Conservation (phyloP, 2,797 vertebrate species). For the Melanotaenia trifasciata region DNA sequence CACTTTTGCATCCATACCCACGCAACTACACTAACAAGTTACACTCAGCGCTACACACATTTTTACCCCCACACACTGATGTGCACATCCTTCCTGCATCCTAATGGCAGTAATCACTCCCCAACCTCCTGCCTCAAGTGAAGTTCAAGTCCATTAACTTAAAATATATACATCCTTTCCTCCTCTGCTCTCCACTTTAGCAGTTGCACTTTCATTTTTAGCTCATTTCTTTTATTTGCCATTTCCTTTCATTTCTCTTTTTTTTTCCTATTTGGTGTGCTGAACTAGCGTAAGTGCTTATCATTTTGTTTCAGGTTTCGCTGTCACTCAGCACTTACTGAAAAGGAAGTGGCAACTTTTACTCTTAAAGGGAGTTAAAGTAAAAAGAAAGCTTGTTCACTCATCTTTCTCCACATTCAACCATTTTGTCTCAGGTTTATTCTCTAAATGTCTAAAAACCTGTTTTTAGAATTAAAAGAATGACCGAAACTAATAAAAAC, state of each 20-base stretch:
- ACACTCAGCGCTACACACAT: constrained; percentile 6
- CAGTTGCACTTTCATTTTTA: constrained; percentile 52
- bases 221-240: constrained; percentile 35
- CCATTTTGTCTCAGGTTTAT: background rate
- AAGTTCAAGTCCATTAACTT: constrained; percentile 76
- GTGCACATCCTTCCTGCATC: constrained; percentile 38
- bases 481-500: no score
- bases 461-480: no score
- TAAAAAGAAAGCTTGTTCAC: constrained; percentile 13
- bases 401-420: background rate
- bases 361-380: constrained; percentile 30
- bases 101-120: constrained; percentile 73
- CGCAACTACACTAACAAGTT: constrained; percentile 38
- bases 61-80: constrained; percentile 12
- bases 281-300: constrained; percentile 52
- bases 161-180: constrained; percentile 63
- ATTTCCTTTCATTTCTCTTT: constrained; percentile 21
- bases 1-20: constrained; percentile 18
- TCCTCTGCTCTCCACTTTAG: constrained; percentile 39
- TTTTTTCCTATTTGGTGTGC: constrained; percentile 9
- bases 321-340: constrained; percentile 54
- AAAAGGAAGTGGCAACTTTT: constrained; percentile 55
- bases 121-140: constrained; percentile 57
- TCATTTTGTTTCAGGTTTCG: constrained; percentile 58
- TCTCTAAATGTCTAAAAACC: background rate